Base-by-base conservation (phyloP, 2,113 vertebrate species). In the Corapipo altera region DNA sequence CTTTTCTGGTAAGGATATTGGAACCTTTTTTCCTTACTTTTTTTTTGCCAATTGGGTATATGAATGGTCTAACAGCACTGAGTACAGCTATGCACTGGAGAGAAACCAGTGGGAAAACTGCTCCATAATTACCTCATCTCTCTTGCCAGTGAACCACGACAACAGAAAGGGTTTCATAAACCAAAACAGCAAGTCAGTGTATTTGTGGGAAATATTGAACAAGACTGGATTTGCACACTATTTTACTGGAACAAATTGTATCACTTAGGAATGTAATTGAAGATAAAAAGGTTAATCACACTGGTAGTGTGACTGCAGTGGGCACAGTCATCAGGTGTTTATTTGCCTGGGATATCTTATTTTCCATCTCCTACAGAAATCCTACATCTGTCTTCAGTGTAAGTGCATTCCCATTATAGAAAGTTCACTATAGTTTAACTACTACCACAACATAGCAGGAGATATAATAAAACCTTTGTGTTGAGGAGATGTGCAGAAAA, bases 231-330 rank as follows among this genome's bases (percentile, higher is more conserved):
- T 83, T 94, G 87, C 88, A 96, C 91, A 93, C 51, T 57, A 44
- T 52, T 92, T 93, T 92, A 80, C 91, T 90, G 59, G 69, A 93
- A 83, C 92, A 95, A 96, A 93, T 74, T 89, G 37, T 67, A 87
- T 84, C 81, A 77, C 78, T 93, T 86, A 90, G 67, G 85, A 88
- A 79, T 9, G 64, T 88, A 85, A 93, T 88, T 88, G 90, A 91
- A 92, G 86, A 92, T 88, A 83, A 92, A 74, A 86, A 88, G 86
- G 89, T 94, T 96, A 96, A 95, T 90, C 59, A n/a, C 48, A 51
- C 23, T 32, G 39, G 51, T 22, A 74, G 49, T 79, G 69, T 16
- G 65, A 39, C 64, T 83, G 82, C 59, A 52, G 21, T 1, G 23
- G 75, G 69, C 72, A 93, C 64, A 67, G 79, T 15, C 85, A 77